phyloP scores from a whole-genome alignment of 2,888 invertebrate species.

The Ophraella communa region DNA sequence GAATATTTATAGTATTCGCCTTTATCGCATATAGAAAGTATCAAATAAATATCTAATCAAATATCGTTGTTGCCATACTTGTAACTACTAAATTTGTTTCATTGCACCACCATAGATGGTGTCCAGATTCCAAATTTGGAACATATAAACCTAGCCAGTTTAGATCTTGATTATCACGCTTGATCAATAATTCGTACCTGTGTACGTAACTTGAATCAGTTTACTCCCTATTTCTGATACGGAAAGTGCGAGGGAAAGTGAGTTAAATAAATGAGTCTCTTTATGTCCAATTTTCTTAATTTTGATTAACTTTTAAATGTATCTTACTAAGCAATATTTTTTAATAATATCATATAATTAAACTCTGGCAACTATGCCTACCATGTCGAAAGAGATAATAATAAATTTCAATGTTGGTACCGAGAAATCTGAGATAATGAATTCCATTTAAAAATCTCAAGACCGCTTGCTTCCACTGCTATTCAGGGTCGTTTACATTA shows the following conservation, averaged over 20 bases:
- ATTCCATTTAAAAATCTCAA: constrained; percentile 40
- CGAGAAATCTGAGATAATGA: constrained; percentile 42
- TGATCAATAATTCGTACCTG: too few relatives aligned
- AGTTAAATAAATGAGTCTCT: too few relatives aligned
- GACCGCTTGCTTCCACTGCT: constrained; percentile 31
- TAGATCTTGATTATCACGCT: too few relatives aligned
- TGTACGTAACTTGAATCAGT: too few relatives aligned
- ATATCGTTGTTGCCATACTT: background rate
- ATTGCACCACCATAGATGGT: too few relatives aligned
- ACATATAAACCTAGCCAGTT: too few relatives aligned
- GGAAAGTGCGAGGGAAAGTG: too few relatives aligned
- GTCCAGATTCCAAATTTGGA: too few relatives aligned
- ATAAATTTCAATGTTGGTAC: constrained; percentile 30
- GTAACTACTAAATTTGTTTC: background rate
- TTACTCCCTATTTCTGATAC: too few relatives aligned
- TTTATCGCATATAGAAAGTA: constrained; percentile 18
- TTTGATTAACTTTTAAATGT: too few relatives aligned
- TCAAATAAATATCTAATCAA: constrained; percentile 2
- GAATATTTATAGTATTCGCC: constrained; percentile 16
- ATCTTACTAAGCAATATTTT: too few relatives aligned
- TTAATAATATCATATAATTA: background rate
- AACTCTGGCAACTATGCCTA: constrained; percentile 7
- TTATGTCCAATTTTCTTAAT: too few relatives aligned
- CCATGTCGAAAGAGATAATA: constrained; percentile 25
- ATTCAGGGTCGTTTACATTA: constrained; percentile 44